These are phyloP conservation scores for Microtus montanus DNA, from an alignment of 2,113 vertebrate species.

Conservation along the genomic window DNA sequence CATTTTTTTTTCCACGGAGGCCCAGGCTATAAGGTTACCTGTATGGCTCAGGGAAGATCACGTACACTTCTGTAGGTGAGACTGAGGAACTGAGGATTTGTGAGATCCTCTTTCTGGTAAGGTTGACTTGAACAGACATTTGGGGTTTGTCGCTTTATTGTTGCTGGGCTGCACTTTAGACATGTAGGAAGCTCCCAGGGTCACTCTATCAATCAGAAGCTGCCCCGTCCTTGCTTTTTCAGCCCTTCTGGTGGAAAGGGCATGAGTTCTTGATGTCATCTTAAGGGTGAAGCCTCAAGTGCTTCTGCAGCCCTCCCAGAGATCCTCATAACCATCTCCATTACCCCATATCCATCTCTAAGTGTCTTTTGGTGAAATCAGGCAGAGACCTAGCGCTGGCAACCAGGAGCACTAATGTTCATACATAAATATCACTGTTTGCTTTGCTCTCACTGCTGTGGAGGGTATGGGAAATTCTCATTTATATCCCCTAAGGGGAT, in stretches of 20 bases:
- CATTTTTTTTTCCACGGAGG: background rate
- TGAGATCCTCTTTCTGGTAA: background rate
- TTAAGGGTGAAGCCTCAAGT: too few species aligned
- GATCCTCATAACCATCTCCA: background rate
- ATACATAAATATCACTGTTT: conserved; percentile 74
- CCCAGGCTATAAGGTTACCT: background rate
- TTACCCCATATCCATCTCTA: background rate
- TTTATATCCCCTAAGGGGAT: conserved; percentile 79
- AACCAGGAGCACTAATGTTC: conserved; percentile 43
- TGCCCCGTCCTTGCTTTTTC: background rate
- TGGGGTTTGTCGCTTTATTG: background rate
- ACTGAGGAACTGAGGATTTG: background rate
- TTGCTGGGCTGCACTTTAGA: background rate
- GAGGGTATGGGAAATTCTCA: conserved; percentile 72
- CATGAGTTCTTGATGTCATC: background rate
- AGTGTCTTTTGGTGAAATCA: background rate
- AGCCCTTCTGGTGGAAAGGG: background rate
- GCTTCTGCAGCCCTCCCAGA: background rate
- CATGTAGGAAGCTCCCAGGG: background rate
- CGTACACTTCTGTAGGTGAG: background rate
- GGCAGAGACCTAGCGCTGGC: background rate
- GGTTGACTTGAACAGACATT: background rate
- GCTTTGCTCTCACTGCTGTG: conserved; percentile 59
- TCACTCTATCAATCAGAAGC: background rate
- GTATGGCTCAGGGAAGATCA: background rate